These are phyloP conservation scores for Verasper variegatus DNA, from an alignment of 2,113 vertebrate species.

Conservation along the genomic window DNA sequence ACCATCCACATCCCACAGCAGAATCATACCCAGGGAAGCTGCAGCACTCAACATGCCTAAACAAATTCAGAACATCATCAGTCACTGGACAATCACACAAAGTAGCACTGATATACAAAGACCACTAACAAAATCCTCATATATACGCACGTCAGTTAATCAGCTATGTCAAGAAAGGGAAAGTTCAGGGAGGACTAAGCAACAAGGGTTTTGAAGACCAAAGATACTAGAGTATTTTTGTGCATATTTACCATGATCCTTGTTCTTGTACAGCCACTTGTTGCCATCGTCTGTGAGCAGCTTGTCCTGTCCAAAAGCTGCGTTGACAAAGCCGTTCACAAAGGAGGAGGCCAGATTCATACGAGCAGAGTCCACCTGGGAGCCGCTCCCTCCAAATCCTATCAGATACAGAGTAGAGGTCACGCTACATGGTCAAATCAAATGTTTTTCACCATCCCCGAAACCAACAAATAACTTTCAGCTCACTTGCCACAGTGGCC, in stretches of 20 bases:
- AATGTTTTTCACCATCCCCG: not conserved
- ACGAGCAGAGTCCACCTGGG: constrained; percentile 97
- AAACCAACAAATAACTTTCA: not conserved
- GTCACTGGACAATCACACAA: not conserved
- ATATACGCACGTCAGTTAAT: not conserved
- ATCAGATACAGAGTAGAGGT: constrained; percentile 1
- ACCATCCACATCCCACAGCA: constrained; percentile 97
- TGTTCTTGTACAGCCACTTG: constrained; percentile 99
- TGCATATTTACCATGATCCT: constrained; percentile 89
- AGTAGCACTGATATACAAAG: not conserved
- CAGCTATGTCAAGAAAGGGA: not conserved
- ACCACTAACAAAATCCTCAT: not conserved
- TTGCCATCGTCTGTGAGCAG: constrained; percentile 98
- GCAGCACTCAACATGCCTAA: constrained; percentile 98
- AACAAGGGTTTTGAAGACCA: not conserved
- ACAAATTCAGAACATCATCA: not conserved
- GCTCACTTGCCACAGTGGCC: not conserved
- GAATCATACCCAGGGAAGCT: constrained; percentile 95
- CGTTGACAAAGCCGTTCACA: constrained; percentile 97
- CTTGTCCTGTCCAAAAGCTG: constrained; percentile 97
- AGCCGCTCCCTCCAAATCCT: constrained; percentile 97
- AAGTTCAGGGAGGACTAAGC: not conserved
- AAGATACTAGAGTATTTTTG: not conserved
- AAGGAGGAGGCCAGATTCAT: constrained; percentile 99
- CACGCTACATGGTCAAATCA: not conserved